These are phyloP conservation scores for Polia nebulosa DNA, from an alignment of 2,888 invertebrate genomes.

Conservation along the genomic window DNA sequence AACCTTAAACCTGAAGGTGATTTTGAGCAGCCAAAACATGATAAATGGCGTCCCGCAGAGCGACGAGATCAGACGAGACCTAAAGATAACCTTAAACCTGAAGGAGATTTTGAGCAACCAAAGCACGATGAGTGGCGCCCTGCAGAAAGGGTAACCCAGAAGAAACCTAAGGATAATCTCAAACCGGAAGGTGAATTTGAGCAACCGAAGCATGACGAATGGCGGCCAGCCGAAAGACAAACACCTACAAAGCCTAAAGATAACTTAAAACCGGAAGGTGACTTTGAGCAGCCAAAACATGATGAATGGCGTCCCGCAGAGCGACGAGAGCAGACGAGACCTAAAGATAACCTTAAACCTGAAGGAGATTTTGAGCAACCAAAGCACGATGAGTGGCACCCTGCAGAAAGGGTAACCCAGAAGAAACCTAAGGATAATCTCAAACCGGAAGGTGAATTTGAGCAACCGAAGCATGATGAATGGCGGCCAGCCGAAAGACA, in stretches of 20 bases:
- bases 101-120: constrained; percentile 88
- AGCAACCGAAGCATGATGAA: constrained; percentile 39
- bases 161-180: constrained; percentile 84
- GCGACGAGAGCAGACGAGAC: constrained; percentile 69
- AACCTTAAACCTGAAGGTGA: constrained; percentile 90
- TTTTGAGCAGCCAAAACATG: constrained; percentile 84
- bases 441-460: constrained; percentile 89
- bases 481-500: constrained; percentile 90
- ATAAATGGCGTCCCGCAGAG: constrained; percentile 82
- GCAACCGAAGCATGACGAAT: constrained; percentile 69
- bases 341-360: constrained; percentile 64
- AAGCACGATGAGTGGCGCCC: constrained; percentile 78
- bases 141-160: constrained; percentile 78
- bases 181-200: constrained; percentile 90
- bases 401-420: constrained; percentile 1
- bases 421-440: constrained; percentile 91
- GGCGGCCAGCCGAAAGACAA: constrained; percentile 51
- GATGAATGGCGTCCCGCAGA: constrained; percentile 57
- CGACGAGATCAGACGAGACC: constrained; percentile 80
- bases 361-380: constrained; percentile 21
- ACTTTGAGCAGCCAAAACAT: constrained; percentile 47
- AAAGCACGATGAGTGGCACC: constrained; percentile 27
- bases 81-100: constrained; percentile 89
- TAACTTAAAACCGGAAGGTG: constrained; percentile 51
- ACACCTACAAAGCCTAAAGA: constrained; percentile 40